phyloP scores from a whole-genome alignment of 53 echinoderm and acorn worm genomes.

The Astropecten irregularis region DNA sequence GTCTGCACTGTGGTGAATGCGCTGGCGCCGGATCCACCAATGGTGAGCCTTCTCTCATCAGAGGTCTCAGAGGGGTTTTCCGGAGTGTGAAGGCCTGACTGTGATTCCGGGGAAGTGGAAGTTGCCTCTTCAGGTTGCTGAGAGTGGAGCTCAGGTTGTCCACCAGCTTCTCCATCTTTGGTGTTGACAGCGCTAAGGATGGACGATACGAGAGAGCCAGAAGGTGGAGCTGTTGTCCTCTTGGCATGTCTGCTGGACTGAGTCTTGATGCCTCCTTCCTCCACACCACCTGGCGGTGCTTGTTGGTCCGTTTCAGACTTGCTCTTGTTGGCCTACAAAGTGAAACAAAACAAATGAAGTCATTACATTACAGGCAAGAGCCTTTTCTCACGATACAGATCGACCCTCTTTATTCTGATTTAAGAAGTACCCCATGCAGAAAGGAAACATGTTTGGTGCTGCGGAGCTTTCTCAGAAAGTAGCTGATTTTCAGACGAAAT shows the following conservation, averaged over 20 bases:
- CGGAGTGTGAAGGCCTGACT: background rate
- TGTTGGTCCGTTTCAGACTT: too few species aligned
- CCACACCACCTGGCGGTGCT: too few species aligned
- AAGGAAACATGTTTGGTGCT: too few species aligned
- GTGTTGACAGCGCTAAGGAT: conserved; percentile 60
- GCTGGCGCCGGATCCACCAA: conserved; percentile 67
- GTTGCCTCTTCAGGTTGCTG: background rate
- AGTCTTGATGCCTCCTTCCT: background rate
- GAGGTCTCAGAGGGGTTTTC: background rate
- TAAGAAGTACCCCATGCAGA: too few species aligned
- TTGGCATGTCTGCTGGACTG: background rate
- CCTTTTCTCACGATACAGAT: too few species aligned
- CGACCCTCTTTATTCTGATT: too few species aligned
- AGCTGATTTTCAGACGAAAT: too few species aligned
- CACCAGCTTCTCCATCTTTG: conserved; percentile 26
- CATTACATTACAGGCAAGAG: too few species aligned
- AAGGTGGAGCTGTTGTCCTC: background rate
- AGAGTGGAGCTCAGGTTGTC: background rate
- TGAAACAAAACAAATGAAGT: too few species aligned
- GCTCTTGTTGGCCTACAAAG: too few species aligned
- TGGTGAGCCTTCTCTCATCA: conserved; percentile 38
- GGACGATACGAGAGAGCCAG: conserved; percentile 66
- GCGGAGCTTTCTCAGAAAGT: too few species aligned
- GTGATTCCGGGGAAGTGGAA: background rate
- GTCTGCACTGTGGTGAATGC: conserved; percentile 68